These are phyloP conservation scores for Phalanger gymnotis DNA, from an alignment of 2,797 vertebrate genomes.

Conservation along the genomic window DNA sequence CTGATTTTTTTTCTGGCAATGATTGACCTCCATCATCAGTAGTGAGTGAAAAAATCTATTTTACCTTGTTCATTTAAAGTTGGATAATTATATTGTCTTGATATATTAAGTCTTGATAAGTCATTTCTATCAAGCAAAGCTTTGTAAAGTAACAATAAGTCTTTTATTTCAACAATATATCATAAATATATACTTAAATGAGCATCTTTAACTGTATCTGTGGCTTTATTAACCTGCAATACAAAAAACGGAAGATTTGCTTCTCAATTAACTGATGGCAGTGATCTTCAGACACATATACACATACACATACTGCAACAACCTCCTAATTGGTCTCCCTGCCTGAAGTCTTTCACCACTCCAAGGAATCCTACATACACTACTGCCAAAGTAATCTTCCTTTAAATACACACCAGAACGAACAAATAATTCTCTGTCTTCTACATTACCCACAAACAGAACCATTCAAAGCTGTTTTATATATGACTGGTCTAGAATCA, in stretches of 20 bases:
- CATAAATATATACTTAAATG: no score
- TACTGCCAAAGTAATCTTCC: neutral
- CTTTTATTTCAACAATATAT: neutral
- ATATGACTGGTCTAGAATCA: neutral
- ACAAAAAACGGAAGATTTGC: neutral
- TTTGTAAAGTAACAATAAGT: neutral
- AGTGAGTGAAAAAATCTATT: neutral
- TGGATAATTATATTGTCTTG: neutral
- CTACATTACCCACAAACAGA: neutral
- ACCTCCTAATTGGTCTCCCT: neutral
- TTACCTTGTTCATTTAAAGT: neutral
- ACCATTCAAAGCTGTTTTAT: neutral
- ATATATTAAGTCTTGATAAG: no score
- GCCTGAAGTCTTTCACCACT: neutral
- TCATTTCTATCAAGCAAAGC: neutral
- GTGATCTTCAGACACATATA: neutral
- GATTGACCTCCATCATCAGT: neutral
- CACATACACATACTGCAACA: neutral
- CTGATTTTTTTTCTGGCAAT: neutral
- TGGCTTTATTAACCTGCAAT: neutral
- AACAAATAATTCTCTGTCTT: neutral
- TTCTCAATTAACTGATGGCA: neutral
- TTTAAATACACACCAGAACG: neutral
- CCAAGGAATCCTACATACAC: neutral
- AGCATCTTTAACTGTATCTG: neutral